Base-by-base conservation (phyloP, 2,888 invertebrate genomes). In the Orthosia cruda region DNA sequence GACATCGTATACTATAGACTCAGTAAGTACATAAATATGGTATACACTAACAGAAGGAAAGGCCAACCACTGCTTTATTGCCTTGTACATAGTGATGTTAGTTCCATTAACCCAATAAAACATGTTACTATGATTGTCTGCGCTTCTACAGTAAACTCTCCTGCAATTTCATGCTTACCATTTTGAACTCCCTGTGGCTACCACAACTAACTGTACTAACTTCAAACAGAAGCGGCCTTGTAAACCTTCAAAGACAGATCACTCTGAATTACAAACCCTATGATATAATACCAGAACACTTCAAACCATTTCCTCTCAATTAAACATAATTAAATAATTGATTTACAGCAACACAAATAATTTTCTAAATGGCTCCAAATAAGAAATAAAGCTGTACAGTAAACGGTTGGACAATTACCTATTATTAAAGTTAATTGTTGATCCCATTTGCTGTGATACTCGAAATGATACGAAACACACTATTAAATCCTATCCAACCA, bases 341-440 rank as follows among this genome's bases (percentile, higher is more conserved):
- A 87, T 87, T 87, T 88, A 88, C 85, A 76, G 71, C 89, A 80
- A 82, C 86, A 83, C 82, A 89, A 88, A 89, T 87, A 86, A 87
- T 89, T 89, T 82, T 81, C 76, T 83, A 85, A 87, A 88, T 89
- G 73, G 78, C 77, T 84, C 73, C 74, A 81, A 86, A 88, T 88
- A 86, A 85, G 84, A 85, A 89, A 87, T 84, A 89, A 84, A 84
- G 84, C 73, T 83, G 70, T 81, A 67, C 45, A 74, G 73, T 84
- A 84, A 88, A 89, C 88, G 88, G 88, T 90, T 90, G 86, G 84
- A 79, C 81, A 81, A 93, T 95, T 93, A 93, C 89, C 88, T 90
- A 89, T 92, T 92, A 95, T 95, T 95, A 94, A 74, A 91, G 77
- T 93, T 95, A 95, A 95, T 95, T 93, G 92, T 87, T 90, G 83